Evolutionary conservation across 2,797 vertebrate genomes (phyloP).

Genomic region (Thripadectes ignobilis): DNA sequence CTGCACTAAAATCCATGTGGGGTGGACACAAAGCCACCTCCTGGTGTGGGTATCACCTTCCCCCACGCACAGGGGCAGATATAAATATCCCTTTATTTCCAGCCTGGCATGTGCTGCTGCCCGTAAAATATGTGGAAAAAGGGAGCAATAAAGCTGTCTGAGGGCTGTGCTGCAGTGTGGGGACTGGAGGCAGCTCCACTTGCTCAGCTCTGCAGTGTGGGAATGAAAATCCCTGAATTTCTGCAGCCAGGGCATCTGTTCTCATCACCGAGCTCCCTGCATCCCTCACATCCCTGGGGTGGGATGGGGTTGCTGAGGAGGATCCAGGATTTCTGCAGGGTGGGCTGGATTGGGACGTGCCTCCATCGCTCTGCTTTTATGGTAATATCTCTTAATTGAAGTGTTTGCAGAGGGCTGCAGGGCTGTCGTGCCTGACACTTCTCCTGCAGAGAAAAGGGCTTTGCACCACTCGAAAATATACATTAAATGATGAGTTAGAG

Average conservation of each 20-base stretch:
- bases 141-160: background rate
- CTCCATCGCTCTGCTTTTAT: background rate
- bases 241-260: background rate
- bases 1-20: background rate
- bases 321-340: background rate
- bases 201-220: conserved; percentile 28
- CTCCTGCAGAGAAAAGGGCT: background rate
- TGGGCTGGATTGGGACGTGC: background rate
- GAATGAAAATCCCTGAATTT: background rate
- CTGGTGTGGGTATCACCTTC: background rate
- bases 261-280: background rate
- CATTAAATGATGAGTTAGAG: background rate
- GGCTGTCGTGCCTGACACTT: background rate
- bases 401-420: background rate
- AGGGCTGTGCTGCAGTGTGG: conserved; percentile 8
- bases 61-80: fast-evolving
- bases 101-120: background rate
- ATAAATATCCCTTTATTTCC: background rate
- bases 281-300: background rate
- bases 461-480: background rate
- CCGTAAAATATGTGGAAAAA: background rate
- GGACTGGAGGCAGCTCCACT: background rate
- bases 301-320: background rate
- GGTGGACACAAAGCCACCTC: background rate
- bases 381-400: background rate